Conservation (phyloP, 2,113 vertebrate species). For the Phyllostomus hastatus region DNA sequence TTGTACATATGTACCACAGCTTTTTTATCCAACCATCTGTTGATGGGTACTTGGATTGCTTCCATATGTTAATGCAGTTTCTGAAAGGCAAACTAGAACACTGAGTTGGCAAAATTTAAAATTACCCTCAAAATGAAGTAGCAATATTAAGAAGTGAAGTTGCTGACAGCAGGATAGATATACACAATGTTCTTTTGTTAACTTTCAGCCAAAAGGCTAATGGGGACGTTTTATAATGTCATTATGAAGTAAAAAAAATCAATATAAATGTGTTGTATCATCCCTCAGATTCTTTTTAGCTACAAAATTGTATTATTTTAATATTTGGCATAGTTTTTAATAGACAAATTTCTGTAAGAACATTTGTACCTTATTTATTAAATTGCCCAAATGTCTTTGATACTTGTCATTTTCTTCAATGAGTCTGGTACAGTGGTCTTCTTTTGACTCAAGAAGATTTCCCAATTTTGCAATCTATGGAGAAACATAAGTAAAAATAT, state of each 20-base stretch:
- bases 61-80: not conserved
- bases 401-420: constrained; percentile 64
- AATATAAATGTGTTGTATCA: not conserved
- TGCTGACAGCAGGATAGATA: not conserved
- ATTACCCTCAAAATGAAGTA: not conserved
- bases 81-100: not conserved
- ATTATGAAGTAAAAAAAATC: not conserved
- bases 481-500: constrained; percentile 45
- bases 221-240: not conserved
- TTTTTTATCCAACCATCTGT: not conserved
- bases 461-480: constrained; percentile 67
- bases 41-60: not conserved
- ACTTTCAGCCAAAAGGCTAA: not conserved
- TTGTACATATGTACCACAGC: not conserved
- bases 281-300: not conserved
- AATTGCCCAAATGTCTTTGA: constrained; percentile 60
- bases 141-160: not conserved
- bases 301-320: not conserved
- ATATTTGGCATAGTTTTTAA: not conserved
- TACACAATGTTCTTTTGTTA: not conserved
- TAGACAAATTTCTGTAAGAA: not conserved
- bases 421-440: constrained; percentile 59
- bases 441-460: constrained; percentile 58
- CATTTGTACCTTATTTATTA: constrained; percentile 66
- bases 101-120: not conserved